Conservation (phyloP, 2,113 vertebrate genomes). For the Ia io region DNA sequence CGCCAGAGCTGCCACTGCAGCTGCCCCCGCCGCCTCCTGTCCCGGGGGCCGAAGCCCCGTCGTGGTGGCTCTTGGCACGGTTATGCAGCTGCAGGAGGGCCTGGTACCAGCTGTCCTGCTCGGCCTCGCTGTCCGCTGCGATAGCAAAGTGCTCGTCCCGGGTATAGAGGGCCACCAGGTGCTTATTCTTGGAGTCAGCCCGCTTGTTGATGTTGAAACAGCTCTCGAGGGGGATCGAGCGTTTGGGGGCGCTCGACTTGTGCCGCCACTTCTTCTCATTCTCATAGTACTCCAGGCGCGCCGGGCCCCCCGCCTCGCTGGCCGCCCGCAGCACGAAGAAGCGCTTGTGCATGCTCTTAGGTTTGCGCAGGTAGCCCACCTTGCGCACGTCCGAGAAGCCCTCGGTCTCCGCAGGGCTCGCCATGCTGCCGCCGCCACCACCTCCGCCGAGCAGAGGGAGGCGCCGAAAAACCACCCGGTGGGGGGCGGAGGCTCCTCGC, state of each 20-base stretch:
- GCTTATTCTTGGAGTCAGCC: constrained; percentile 94
- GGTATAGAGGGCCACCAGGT: constrained; percentile 92
- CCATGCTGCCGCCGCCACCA: constrained; percentile 78
- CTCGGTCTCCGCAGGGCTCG: constrained; percentile 86
- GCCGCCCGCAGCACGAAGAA: constrained; percentile 92
- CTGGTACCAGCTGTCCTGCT: constrained; percentile 93
- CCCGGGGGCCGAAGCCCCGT: constrained; percentile 76
- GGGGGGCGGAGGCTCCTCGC: constrained; percentile 75
- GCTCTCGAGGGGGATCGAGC: constrained; percentile 91
- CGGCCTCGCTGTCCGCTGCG: constrained; percentile 89
- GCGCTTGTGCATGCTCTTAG: constrained; percentile 95
- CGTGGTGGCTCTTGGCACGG: constrained; percentile 87
- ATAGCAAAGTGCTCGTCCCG: constrained; percentile 93
- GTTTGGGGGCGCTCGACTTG: constrained; percentile 92
- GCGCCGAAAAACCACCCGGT: constrained; percentile 75
- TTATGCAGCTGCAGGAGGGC: constrained; percentile 90
- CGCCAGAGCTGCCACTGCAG: constrained; percentile 66
- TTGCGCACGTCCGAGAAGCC: constrained; percentile 93
- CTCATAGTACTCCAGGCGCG: constrained; percentile 93
- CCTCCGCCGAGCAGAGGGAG: constrained; percentile 36
- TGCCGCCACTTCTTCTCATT: constrained; percentile 96
- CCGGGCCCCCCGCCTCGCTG: constrained; percentile 89
- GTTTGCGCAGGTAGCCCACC: constrained; percentile 95
- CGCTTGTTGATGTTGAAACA: constrained; percentile 95
- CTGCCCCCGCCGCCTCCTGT: constrained; percentile 66